Evolutionary conservation across 2,888 invertebrate species (phyloP).

Genomic region (Drosophila anceps): DNA sequence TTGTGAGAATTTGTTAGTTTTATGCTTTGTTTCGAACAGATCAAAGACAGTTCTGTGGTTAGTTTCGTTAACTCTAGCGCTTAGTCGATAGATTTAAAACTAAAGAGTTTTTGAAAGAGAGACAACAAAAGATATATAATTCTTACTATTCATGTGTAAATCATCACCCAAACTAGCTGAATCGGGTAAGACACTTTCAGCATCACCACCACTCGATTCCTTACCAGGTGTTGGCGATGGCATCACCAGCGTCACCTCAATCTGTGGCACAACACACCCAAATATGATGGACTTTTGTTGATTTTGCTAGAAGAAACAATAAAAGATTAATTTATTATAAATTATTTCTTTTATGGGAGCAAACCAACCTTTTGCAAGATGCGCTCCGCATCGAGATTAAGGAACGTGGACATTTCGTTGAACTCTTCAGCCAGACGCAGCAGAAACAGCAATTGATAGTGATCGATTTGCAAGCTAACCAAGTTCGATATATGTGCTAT

Average conservation of each 20-base stretch:
- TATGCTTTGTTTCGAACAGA: slow-evolving; percentile 3
- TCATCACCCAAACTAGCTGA: slow-evolving; percentile 94
- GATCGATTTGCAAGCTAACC: slow-evolving; percentile 95
- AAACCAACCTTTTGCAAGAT: slow-evolving; percentile 87
- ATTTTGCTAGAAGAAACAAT: slow-evolving; percentile 77
- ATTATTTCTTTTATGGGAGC: not conserved
- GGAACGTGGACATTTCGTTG: slow-evolving; percentile 92
- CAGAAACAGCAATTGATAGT: slow-evolving; percentile 96
- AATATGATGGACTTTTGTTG: slow-evolving; percentile 87
- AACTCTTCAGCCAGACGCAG: slow-evolving; percentile 93
- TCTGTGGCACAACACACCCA: slow-evolving; percentile 93
- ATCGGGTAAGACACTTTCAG: slow-evolving; percentile 94
- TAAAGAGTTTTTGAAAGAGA: slow-evolving; percentile 68
- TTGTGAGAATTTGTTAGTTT: slow-evolving; percentile 38
- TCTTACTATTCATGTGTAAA: slow-evolving; percentile 88
- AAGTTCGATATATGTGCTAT: slow-evolving; percentile 93
- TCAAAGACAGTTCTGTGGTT: slow-evolving; percentile 36
- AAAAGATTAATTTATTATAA: not conserved
- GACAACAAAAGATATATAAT: slow-evolving; percentile 80
- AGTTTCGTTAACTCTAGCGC: slow-evolving; percentile 39
- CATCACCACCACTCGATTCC: slow-evolving; percentile 93
- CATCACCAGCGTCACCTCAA: slow-evolving; percentile 95
- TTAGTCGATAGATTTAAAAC: slow-evolving; percentile 59
- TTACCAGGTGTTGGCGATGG: slow-evolving; percentile 93
- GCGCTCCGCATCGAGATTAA: slow-evolving; percentile 91